Evolutionary conservation across 2,113 vertebrate species (phyloP).

Genomic region (Psittacara wagleri): DNA sequence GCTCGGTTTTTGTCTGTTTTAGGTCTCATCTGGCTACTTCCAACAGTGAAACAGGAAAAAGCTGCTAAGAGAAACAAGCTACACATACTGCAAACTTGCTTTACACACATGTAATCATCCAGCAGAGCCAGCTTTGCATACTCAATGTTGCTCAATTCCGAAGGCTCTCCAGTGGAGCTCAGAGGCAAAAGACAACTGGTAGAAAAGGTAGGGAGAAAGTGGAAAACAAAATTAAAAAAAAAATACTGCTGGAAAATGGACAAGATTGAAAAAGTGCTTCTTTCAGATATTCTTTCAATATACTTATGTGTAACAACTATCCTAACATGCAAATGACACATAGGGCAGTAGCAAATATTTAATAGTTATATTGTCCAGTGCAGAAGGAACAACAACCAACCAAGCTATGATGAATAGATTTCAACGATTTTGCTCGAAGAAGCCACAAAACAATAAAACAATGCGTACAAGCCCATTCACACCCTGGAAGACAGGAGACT

Average conservation of each 20-base stretch:
- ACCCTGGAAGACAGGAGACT: background rate
- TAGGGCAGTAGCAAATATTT: background rate
- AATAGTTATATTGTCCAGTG: accelerated
- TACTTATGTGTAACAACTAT: background rate
- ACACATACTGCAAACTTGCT: background rate
- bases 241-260: background rate
- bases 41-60: background rate
- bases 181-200: background rate
- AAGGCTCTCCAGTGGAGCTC: background rate
- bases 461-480: background rate
- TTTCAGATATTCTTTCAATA: background rate
- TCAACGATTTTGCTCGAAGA: background rate
- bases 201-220: background rate
- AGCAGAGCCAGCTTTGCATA: background rate
- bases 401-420: background rate
- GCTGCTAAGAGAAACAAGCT: background rate
- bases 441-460: background rate
- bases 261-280: background rate
- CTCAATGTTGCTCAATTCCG: accelerated
- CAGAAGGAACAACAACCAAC: background rate
- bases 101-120: background rate
- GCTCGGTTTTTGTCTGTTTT: background rate
- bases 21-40: background rate
- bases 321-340: accelerated
- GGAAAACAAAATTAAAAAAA: background rate